These are phyloP conservation scores for Schizotus pectinicornis DNA, from an alignment of 2,888 invertebrate species.

Conservation along the genomic window DNA sequence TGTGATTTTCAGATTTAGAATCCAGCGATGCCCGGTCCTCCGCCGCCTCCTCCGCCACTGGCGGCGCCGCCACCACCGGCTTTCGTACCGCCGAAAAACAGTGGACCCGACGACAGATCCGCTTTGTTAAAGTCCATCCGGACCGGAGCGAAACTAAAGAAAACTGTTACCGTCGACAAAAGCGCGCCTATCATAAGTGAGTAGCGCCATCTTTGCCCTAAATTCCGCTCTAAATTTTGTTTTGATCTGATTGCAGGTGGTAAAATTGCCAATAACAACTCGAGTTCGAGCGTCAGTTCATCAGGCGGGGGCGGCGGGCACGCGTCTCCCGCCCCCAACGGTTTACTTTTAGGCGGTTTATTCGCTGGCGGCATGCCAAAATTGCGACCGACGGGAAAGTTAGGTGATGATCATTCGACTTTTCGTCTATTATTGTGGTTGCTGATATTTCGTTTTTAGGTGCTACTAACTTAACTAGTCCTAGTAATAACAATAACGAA, in stretches of 20 bases:
- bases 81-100: conserved; percentile 59
- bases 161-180: conserved; percentile 88
- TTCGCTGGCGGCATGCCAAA: conserved; percentile 87
- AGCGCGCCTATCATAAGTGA: conserved; percentile 82
- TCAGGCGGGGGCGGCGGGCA: conserved; percentile 33
- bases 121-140: conserved; percentile 83
- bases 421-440: conserved; percentile 6
- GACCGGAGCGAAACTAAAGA: conserved; percentile 81
- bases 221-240: not conserved
- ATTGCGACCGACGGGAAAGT: conserved; percentile 71
- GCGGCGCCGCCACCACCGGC: conserved; percentile 65
- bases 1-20: conserved; percentile 22
- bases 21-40: conserved; percentile 61
- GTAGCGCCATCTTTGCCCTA: conserved; percentile 29
- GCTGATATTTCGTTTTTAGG: conserved; percentile 23
- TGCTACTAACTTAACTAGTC: conserved; percentile 21
- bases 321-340: conserved; percentile 44
- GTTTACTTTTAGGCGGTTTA: conserved; percentile 69
- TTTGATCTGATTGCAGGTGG: conserved; percentile 66
- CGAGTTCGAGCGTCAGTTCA: conserved; percentile 42
- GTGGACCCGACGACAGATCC: conserved; percentile 67
- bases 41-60: conserved; percentile 69
- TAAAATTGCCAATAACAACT: conserved; percentile 54
- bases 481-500: conserved; percentile 32
- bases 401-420: conserved; percentile 38